These are phyloP conservation scores for Machaerirhynchus nigripectus DNA, from an alignment of 2,113 vertebrate genomes.

Conservation along the genomic window DNA sequence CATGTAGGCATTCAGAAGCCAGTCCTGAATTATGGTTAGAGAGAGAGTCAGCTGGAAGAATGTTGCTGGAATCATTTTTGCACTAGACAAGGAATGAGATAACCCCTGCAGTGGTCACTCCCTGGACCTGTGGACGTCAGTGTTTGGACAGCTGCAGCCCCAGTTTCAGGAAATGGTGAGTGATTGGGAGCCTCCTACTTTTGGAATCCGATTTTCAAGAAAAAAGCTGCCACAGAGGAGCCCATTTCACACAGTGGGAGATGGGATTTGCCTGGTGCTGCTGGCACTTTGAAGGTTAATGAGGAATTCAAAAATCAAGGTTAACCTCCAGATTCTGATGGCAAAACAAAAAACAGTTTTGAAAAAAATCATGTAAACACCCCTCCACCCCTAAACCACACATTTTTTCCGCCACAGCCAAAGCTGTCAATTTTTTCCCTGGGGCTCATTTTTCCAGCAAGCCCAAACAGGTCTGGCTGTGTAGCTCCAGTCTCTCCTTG, in stretches of 20 bases:
- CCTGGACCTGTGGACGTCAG: neutral
- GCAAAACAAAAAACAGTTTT: neutral
- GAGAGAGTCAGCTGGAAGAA: neutral
- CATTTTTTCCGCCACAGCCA: neutral
- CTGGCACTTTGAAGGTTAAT: neutral
- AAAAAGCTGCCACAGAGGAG: neutral
- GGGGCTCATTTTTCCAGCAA: neutral
- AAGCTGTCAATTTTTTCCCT: neutral
- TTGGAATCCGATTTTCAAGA: neutral
- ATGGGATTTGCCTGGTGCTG: neutral
- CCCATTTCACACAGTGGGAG: accelerated
- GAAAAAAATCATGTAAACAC: neutral
- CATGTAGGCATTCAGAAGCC: neutral
- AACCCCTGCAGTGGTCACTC: neutral
- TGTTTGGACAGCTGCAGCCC: neutral
- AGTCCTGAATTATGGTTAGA: neutral
- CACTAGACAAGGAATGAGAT: accelerated
- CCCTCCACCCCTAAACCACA: neutral
- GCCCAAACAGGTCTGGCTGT: neutral
- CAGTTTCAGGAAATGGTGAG: neutral
- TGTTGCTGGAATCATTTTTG: neutral
- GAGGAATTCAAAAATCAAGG: neutral
- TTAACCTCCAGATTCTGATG: neutral
- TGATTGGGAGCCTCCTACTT: neutral
- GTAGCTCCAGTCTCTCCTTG: neutral